Evolutionary conservation across 2,797 vertebrate genomes (phyloP).

Genomic region (Lepus oiostolus): DNA sequence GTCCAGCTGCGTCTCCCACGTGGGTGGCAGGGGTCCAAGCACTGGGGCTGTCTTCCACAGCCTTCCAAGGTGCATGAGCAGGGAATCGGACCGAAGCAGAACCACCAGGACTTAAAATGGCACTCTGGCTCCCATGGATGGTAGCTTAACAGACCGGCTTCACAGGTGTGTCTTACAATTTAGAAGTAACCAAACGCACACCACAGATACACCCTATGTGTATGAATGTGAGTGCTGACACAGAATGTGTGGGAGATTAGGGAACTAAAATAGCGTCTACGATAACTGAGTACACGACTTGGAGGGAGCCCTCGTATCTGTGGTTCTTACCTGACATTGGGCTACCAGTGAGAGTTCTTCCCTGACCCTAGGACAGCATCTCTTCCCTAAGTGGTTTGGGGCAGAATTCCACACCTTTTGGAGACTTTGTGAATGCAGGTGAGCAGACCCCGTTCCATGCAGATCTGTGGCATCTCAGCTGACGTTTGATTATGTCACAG

Average conservation of each 20-base stretch:
- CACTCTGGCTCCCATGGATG: too few relatives aligned
- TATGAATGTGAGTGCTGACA: not conserved
- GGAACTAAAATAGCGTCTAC: slow-evolving; percentile 76
- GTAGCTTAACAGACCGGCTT: too few relatives aligned
- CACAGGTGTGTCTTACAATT: slow-evolving; percentile 25
- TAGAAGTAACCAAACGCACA: slow-evolving; percentile 2
- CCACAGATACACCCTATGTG: not conserved
- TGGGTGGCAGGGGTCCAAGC: too few relatives aligned
- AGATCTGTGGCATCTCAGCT: not conserved
- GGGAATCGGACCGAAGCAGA: too few relatives aligned
- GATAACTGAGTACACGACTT: slow-evolving; percentile 84
- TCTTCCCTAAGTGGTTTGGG: not conserved
- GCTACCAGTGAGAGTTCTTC: not conserved
- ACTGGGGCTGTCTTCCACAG: too few relatives aligned
- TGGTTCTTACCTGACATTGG: slow-evolving; percentile 14
- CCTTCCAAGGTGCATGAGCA: too few relatives aligned
- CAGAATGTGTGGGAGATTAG: not conserved
- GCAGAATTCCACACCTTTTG: not conserved
- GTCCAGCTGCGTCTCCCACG: too few relatives aligned
- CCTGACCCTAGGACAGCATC: not conserved
- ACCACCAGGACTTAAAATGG: too few relatives aligned
- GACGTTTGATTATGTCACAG: slow-evolving; percentile 23
- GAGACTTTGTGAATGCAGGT: not conserved
- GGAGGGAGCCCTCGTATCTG: slow-evolving; percentile 87
- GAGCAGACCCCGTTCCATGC: not conserved